phyloP scores from a whole-genome alignment of 1,140 invertebrate species.

The Brachionus angularis region DNA sequence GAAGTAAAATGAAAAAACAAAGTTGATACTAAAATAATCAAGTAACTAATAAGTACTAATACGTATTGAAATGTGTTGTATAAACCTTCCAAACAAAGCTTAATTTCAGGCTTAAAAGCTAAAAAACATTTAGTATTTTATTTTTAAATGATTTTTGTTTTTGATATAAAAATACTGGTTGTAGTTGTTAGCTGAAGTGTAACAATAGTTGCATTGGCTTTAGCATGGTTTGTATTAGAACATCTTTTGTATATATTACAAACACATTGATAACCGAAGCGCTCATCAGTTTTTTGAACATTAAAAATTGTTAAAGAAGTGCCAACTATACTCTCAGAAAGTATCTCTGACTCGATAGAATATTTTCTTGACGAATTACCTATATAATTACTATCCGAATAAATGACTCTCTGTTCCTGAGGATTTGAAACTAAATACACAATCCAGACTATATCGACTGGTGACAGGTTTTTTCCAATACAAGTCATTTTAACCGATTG shows the following conservation, averaged over 20 bases:
- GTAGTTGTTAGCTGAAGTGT: neutral
- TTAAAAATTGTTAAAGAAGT: slow-evolving; percentile 17
- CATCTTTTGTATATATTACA: slow-evolving; percentile 40
- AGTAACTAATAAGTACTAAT: slow-evolving; percentile 2
- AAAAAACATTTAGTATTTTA: neutral
- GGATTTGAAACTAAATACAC: slow-evolving; percentile 12
- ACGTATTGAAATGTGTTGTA: slow-evolving; percentile 22
- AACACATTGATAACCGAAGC: slow-evolving; percentile 31
- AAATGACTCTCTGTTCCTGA: slow-evolving; percentile 8
- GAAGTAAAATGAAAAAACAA: slow-evolving; percentile 15
- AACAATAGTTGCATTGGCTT: slow-evolving; percentile 33
- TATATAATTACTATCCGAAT: slow-evolving; percentile 25
- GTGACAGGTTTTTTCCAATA: slow-evolving; percentile 9
- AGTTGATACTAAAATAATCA: slow-evolving; percentile 1
- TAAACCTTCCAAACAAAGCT: slow-evolving; percentile 5
- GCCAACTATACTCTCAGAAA: neutral
- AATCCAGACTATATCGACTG: slow-evolving; percentile 35
- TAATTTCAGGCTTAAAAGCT: neutral
- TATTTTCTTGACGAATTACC: slow-evolving; percentile 36
- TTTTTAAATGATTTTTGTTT: neutral
- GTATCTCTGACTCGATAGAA: slow-evolving; percentile 12
- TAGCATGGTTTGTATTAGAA: slow-evolving; percentile 38
- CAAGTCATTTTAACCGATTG: slow-evolving; percentile 27
- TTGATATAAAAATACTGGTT: neutral
- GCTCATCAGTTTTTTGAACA: slow-evolving; percentile 12